These are phyloP conservation scores for Leiothrix lutea DNA, from an alignment of 2,113 vertebrate species.

Conservation along the genomic window DNA sequence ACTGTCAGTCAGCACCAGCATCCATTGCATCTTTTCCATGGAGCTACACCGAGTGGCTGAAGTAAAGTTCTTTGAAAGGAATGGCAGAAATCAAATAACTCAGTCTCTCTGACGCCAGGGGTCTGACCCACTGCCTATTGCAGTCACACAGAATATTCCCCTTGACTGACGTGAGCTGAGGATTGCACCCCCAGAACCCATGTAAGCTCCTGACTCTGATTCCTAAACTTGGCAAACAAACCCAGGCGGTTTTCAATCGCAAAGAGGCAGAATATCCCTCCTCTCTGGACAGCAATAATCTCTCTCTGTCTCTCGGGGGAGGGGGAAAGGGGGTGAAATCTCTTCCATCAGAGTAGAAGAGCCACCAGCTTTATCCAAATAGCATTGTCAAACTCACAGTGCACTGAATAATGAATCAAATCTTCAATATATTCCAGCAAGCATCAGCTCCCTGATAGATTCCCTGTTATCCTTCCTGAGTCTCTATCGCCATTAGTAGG, in stretches of 20 bases:
- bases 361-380: neutral
- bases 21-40: neutral
- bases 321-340: neutral
- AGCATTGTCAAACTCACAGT: neutral
- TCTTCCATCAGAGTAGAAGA: slow-evolving; percentile 10
- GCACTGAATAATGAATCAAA: slow-evolving; percentile 25
- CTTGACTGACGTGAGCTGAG: neutral
- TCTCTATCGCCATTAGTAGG: neutral
- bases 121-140: neutral
- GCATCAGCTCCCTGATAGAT: neutral
- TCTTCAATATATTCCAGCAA: neutral
- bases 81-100: slow-evolving; percentile 8
- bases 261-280: slow-evolving; percentile 10
- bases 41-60: neutral
- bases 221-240: slow-evolving; percentile 49
- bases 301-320: neutral
- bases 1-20: neutral
- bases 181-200: neutral
- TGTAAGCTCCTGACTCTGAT: slow-evolving; percentile 56
- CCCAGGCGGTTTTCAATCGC: neutral
- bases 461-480: neutral
- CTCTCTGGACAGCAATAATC: slow-evolving; percentile 33
- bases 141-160: neutral
- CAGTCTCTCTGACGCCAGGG: neutral
- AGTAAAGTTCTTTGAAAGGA: neutral